Evolutionary conservation across 1,140 invertebrate genomes (phyloP).

Genomic region (Eumaeus atala): DNA sequence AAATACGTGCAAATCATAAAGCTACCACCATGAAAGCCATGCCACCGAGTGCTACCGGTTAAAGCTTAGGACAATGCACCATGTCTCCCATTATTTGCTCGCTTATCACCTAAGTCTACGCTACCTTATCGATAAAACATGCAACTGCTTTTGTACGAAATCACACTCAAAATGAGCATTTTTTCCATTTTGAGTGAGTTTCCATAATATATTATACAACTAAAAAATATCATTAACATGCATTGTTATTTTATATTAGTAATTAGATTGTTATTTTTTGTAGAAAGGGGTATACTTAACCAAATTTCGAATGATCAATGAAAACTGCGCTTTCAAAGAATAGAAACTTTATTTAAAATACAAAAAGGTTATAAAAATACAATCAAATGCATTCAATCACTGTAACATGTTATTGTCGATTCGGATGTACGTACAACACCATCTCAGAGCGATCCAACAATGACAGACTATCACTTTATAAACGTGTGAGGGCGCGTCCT

Average conservation of each 20-base stretch:
- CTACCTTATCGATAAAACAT: slow-evolving; percentile 2
- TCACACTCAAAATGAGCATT: slow-evolving; percentile 16
- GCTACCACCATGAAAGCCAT: slow-evolving; percentile 60
- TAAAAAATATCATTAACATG: slow-evolving; percentile 2
- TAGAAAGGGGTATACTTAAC: slow-evolving; percentile 13
- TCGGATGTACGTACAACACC: slow-evolving; percentile 47
- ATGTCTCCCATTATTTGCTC: slow-evolving; percentile 71
- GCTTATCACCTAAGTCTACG: slow-evolving; percentile 15
- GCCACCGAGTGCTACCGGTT: slow-evolving; percentile 55
- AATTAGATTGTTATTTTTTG: not conserved
- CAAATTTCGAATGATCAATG: slow-evolving; percentile 28
- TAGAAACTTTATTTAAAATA: slow-evolving; percentile 73
- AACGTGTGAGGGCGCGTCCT: not conserved
- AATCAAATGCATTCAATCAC: slow-evolving; percentile 72
- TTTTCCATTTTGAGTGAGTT: slow-evolving; percentile 16
- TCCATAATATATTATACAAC: not conserved
- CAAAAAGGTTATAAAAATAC: slow-evolving; percentile 72
- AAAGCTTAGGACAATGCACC: slow-evolving; percentile 68
- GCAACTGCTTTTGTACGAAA: not conserved
- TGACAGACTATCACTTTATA: slow-evolving; percentile 4
- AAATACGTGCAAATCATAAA: slow-evolving; percentile 61
- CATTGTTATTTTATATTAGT: slow-evolving; percentile 12
- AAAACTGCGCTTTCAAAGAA: slow-evolving; percentile 60
- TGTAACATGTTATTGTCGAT: slow-evolving; percentile 61
- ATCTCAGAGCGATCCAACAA: slow-evolving; percentile 21